Evolutionary conservation across 2,888 invertebrate genomes (phyloP).

Genomic region (Apotomis betuletana): DNA sequence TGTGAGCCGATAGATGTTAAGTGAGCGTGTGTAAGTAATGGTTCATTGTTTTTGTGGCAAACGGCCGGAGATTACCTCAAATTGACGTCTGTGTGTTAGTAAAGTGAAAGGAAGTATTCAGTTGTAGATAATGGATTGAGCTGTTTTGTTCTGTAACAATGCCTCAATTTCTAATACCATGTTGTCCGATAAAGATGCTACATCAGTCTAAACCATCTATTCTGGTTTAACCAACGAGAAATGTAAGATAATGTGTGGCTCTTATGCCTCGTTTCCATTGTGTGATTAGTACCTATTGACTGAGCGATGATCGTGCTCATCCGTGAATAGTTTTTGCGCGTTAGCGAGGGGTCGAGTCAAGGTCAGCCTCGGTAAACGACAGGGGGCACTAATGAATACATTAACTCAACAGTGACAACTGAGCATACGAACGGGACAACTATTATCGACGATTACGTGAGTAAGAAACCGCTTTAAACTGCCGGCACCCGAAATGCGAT

Average conservation of each 20-base stretch:
- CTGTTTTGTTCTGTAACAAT: constrained; percentile 65
- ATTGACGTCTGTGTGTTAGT: constrained; percentile 66
- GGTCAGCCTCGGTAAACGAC: constrained; percentile 47
- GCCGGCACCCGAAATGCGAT: constrained; percentile 19
- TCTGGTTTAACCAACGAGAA: constrained; percentile 11
- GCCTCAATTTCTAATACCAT: constrained; percentile 43
- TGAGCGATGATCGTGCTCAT: constrained; percentile 30
- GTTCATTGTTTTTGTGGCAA: constrained; percentile 74
- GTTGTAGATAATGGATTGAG: constrained; percentile 62
- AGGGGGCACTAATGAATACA: constrained; percentile 58
- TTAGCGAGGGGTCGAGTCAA: constrained; percentile 43
- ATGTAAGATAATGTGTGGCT: not conserved
- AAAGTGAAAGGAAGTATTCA: constrained; percentile 72
- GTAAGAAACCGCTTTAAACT: constrained; percentile 13
- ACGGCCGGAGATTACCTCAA: constrained; percentile 70
- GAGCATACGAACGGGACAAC: constrained; percentile 42
- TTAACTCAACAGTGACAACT: constrained; percentile 47
- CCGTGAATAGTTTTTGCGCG: constrained; percentile 37
- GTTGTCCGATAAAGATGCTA: constrained; percentile 23
- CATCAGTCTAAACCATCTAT: constrained; percentile 18
- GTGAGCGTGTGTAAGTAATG: constrained; percentile 65
- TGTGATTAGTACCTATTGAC: not conserved
- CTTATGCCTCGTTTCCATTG: constrained; percentile 5
- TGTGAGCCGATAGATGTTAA: constrained; percentile 38
- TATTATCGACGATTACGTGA: constrained; percentile 47